Evolutionary conservation across 2,113 vertebrate genomes (phyloP).

Genomic region (Antennarius striatus): DNA sequence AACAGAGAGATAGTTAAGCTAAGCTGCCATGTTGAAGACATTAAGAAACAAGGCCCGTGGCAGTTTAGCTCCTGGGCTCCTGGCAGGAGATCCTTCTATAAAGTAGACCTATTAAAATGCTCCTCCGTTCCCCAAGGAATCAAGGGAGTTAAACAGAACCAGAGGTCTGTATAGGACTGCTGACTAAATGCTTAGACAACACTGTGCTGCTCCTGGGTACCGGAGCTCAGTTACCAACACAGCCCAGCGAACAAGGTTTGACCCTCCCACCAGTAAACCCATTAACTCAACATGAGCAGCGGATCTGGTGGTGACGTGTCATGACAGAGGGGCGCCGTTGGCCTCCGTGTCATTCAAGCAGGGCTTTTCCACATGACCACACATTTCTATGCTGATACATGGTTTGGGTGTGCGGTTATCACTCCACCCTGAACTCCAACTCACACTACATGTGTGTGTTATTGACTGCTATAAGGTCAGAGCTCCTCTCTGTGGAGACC

Average conservation of each 20-base stretch:
- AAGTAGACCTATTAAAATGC: constrained; percentile 64
- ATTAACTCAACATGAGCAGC: constrained; percentile 1
- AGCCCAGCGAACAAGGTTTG: constrained; percentile 14
- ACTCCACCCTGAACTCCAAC: constrained; percentile 27
- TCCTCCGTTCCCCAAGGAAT: constrained; percentile 56
- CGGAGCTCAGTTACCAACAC: constrained; percentile 36
- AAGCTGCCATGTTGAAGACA: constrained; percentile 64
- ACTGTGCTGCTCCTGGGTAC: constrained; percentile 25
- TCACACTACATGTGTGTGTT: constrained; percentile 38
- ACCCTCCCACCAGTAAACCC: constrained; percentile 27
- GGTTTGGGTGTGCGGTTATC: no score
- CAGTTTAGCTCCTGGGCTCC: constrained; percentile 56
- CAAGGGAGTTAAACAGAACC: constrained; percentile 67
- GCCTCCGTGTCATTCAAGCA: not conserved
- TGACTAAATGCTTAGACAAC: constrained; percentile 47
- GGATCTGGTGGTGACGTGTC: constrained; percentile 24
- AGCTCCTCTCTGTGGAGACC: constrained; percentile 15
- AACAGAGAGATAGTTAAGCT: constrained; percentile 31
- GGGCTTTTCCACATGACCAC: constrained; percentile 9
- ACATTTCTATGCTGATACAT: constrained; percentile 25
- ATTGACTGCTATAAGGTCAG: constrained; percentile 36
- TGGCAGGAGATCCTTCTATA: constrained; percentile 63
- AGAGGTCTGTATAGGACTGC: constrained; percentile 57
- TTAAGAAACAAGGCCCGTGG: constrained; percentile 50
- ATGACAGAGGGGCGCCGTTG: constrained; percentile 2